A percentile compares a stretch with the other conserved stretches of the same genome.
Conservation (phyloP, 2,113 vertebrate species). For the Physeter macrocephalus region DNA sequence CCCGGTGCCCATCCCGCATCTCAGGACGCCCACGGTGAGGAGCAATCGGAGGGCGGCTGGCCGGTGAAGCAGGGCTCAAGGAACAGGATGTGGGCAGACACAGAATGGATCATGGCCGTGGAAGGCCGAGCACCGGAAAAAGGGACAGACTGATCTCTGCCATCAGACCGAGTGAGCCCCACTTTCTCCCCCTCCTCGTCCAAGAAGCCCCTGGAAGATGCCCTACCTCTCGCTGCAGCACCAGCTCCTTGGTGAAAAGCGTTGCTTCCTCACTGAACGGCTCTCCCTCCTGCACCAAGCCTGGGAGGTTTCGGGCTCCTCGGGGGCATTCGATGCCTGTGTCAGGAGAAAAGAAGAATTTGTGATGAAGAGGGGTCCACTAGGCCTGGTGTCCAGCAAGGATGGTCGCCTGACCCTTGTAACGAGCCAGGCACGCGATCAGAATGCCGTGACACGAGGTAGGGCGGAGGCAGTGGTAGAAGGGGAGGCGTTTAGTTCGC, state of each 20-base stretch:
- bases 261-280: conserved; percentile 97
- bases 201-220: background rate
- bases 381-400: background rate
- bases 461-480: background rate
- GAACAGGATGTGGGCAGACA: background rate
- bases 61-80: background rate
- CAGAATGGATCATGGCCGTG: background rate
- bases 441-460: background rate
- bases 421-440: background rate
- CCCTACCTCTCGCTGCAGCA: conserved; percentile 95
- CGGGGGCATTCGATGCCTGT: conserved; percentile 96
- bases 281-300: conserved; percentile 90
- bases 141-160: background rate
- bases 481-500: background rate
- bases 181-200: background rate
- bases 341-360: conserved; percentile 43
- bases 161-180: background rate
- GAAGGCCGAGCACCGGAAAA: background rate
- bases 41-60: background rate
- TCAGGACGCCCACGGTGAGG: background rate
- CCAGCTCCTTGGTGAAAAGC: conserved; percentile 96
- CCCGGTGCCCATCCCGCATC: background rate
- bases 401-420: background rate
- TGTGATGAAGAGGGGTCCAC: background rate
- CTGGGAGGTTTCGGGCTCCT: conserved; percentile 89